Percentiles rank a stretch among this genome's conserved stretches.
Evolutionary conservation across 1,140 invertebrate species (phyloP).

Genomic region (Ridgeia piscesae): DNA sequence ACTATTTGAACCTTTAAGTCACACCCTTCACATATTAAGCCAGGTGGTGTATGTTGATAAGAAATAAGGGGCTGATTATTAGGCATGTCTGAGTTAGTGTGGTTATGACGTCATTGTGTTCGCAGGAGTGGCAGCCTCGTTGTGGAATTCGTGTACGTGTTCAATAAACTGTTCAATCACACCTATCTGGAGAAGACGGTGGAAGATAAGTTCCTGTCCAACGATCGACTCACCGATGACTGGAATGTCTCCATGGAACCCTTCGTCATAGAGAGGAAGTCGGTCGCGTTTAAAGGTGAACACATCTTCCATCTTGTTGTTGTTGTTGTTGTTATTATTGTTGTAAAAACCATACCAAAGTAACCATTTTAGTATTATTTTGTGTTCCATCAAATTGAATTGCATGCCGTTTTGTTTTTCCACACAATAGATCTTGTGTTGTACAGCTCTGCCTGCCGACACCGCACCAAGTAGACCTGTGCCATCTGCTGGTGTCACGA

Average conservation of each 20-base stretch:
- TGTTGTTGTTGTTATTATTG: too few relatives aligned
- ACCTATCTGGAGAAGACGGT: background rate
- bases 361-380: background rate
- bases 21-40: background rate
- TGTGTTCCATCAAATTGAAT: background rate
- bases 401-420: background rate
- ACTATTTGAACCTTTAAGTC: background rate
- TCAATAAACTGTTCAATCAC: background rate
- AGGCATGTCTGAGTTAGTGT: background rate
- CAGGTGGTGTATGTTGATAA: background rate
- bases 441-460: background rate
- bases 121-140: constrained; percentile 5
- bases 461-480: background rate
- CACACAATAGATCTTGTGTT: background rate
- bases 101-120: background rate
- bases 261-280: constrained; percentile 10
- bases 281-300: constrained; percentile 4
- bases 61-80: background rate
- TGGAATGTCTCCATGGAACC: background rate
- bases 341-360: too few relatives aligned
- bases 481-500: background rate
- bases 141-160: background rate
- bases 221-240: background rate
- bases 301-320: background rate
- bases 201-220: background rate